These are phyloP conservation scores for Crotalus viridis DNA, from an alignment of 2,113 vertebrate genomes.

Conservation along the genomic window DNA sequence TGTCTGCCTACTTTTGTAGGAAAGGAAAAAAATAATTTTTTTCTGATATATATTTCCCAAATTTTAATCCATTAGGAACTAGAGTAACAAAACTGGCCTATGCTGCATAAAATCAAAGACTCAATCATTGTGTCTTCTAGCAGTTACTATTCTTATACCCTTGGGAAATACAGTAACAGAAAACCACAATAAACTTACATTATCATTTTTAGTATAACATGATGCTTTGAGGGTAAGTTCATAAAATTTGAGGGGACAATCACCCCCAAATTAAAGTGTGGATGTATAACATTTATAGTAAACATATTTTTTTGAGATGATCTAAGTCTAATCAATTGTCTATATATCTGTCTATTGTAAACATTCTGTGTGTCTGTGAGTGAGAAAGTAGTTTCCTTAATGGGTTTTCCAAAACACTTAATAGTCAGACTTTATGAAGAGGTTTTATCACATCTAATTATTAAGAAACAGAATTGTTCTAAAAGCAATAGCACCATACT, in stretches of 20 bases:
- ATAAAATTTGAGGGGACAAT: background rate
- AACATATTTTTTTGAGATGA: too few species aligned
- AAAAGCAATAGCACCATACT: background rate
- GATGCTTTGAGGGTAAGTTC: background rate
- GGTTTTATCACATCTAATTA: background rate
- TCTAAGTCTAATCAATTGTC: too few species aligned
- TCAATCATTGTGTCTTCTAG: too few species aligned
- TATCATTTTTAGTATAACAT: background rate
- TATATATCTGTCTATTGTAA: too few species aligned
- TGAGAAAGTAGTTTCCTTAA: too few species aligned
- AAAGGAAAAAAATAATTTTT: background rate
- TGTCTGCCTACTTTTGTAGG: too few species aligned
- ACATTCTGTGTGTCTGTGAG: too few species aligned
- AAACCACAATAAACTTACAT: background rate
- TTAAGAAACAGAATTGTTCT: background rate
- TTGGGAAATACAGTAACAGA: background rate
- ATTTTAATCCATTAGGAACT: background rate
- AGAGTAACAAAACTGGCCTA: background rate
- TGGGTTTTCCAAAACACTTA: background rate
- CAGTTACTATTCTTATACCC: background rate
- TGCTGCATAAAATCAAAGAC: background rate
- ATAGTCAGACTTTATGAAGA: background rate
- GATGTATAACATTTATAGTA: background rate
- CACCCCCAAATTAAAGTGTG: background rate
- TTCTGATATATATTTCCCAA: background rate